A percentile compares a stretch with the other conserved stretches of the same genome.
Conservation (phyloP, 30 jellyfish, hydroid and myxozoan species). For the Turritopsis dohrnii region DNA sequence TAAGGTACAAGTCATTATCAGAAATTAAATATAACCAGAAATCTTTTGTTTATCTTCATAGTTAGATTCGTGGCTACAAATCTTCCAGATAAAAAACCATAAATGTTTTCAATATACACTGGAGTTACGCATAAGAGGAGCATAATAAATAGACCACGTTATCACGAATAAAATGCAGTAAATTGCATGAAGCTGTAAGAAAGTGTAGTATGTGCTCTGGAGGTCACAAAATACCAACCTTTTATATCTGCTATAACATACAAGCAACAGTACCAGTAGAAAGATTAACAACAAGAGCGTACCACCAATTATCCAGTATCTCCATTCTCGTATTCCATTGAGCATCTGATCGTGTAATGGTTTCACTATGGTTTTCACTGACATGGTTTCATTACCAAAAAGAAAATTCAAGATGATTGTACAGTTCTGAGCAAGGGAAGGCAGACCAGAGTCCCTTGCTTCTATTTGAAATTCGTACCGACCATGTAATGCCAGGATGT, state of each 20-base stretch:
- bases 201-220: too few relatives aligned
- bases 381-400: background rate
- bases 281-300: background rate
- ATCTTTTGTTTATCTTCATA: too few relatives aligned
- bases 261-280: background rate
- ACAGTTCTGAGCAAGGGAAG: background rate
- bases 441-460: background rate
- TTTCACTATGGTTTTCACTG: background rate
- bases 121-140: too few relatives aligned
- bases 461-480: background rate
- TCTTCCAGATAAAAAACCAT: too few relatives aligned
- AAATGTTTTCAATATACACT: too few relatives aligned
- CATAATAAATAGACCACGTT: too few relatives aligned
- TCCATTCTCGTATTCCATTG: background rate
- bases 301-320: background rate
- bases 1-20: too few relatives aligned
- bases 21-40: too few relatives aligned
- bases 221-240: background rate
- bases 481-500: background rate
- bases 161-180: too few relatives aligned
- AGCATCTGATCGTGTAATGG: background rate
- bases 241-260: background rate
- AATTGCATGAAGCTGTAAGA: too few relatives aligned
- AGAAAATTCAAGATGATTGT: background rate
- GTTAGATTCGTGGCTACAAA: too few relatives aligned